Base-by-base conservation (phyloP, 92 coral and sea anemone species). In the Phenganax subtilis region DNA sequence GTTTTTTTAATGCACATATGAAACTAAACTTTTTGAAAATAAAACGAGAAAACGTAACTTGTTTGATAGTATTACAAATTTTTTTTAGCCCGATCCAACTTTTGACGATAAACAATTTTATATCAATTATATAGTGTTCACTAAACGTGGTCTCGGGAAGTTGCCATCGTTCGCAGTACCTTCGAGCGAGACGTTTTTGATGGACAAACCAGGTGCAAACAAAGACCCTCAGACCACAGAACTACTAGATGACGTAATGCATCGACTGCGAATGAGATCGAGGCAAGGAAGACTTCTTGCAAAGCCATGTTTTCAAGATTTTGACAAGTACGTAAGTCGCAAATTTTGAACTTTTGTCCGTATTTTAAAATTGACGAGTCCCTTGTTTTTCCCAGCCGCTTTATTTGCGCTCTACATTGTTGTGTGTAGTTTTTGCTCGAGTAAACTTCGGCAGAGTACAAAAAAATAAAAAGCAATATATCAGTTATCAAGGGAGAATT, bases 301-400 rank as follows among this genome's bases (percentile, higher is more conserved):
- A 75, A 96, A 96, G 82, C 99, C 99, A 0, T 87, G 89, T 67
- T 96, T 96, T 56, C 99, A 96, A 75, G 99, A 96, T 70, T 96
- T 96, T 76, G 99, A 96, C 81, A 96, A 89, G n/a, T n/a, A n/a
- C n/a, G 99, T 96, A 72, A 84, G 96, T 82, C n/a, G 47, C 47
- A 37, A 37, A 37, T 37, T 2, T 37, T 37, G 47, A 5, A 37
- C 0, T 37, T 20, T 37, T 37, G 47, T 37, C 0, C 47, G 0
- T 37, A 5, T 37, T 37, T 28, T 3, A 53, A 9, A 14, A 0
- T 1, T n/a, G 9, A 8, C 6, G 1, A 6, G 0, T 20, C 25
- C 25, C 25, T 20, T 0, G 25, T 20, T 59, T 25, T 77, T n/a
- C n/a, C 47, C 58, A 10, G 6, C 44, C 17, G 29, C 56, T 12